Evolutionary conservation across 2,113 vertebrate species (phyloP).

Genomic region (Globicephala melas): DNA sequence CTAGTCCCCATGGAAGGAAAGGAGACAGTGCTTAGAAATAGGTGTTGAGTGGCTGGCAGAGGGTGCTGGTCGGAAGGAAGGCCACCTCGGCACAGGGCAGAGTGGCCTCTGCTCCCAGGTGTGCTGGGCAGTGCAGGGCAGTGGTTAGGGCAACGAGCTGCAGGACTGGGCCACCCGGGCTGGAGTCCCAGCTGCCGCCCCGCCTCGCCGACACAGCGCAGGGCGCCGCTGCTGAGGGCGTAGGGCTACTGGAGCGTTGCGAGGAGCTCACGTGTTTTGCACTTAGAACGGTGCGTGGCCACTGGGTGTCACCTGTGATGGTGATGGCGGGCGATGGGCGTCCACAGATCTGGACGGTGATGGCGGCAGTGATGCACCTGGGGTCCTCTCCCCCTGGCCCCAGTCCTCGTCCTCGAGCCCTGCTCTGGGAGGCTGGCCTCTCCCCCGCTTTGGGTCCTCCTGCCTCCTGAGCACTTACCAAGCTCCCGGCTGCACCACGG

Average conservation of each 20-base stretch:
- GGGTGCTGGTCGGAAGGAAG: accelerated
- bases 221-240: neutral
- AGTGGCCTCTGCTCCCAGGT: accelerated
- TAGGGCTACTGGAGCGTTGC: accelerated
- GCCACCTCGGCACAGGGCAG: accelerated
- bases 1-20: neutral
- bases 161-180: accelerated
- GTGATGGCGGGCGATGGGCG: accelerated
- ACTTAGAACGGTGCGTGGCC: accelerated
- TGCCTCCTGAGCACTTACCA: accelerated
- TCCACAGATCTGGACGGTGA: accelerated
- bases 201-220: accelerated
- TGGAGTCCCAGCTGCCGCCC: accelerated
- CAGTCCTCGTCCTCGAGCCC: neutral
- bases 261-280: accelerated
- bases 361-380: accelerated
- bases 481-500: neutral
- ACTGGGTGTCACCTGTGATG: neutral
- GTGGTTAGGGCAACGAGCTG: accelerated
- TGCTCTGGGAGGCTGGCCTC: neutral
- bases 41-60: accelerated
- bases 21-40: neutral
- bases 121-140: neutral
- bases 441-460: neutral
- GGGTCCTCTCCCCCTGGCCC: neutral